These are phyloP conservation scores for Eumeta japonica DNA, from an alignment of 1,140 invertebrate species.

Conservation along the genomic window DNA sequence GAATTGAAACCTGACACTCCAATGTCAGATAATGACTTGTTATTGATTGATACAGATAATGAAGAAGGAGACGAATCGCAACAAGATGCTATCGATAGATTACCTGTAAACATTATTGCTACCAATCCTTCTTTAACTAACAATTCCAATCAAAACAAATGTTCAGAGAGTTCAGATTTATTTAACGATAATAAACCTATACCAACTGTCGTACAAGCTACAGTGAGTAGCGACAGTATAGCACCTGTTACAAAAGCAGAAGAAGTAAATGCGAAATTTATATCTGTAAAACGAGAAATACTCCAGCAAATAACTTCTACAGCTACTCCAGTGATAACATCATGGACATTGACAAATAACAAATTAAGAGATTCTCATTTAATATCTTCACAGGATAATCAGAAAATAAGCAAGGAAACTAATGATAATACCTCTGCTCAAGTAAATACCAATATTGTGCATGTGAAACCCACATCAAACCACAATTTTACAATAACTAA, in stretches of 20 bases:
- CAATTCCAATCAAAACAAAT: slow-evolving; percentile 20
- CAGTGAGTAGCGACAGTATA: slow-evolving; percentile 22
- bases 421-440: slow-evolving; percentile 44
- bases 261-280: slow-evolving; percentile 27
- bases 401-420: slow-evolving; percentile 24
- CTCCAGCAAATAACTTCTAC: slow-evolving; percentile 50
- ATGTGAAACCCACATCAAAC: slow-evolving; percentile 35
- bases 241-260: slow-evolving; percentile 11
- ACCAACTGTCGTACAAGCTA: slow-evolving; percentile 28
- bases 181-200: slow-evolving; percentile 24
- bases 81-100: slow-evolving; percentile 39
- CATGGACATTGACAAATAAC: slow-evolving; percentile 47
- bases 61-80: slow-evolving; percentile 62
- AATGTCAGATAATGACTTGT: slow-evolving; percentile 76
- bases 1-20: slow-evolving; percentile 82
- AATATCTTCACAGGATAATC: slow-evolving; percentile 31
- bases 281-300: slow-evolving; percentile 45
- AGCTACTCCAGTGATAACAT: slow-evolving; percentile 59
- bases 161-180: slow-evolving; percentile 22
- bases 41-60: slow-evolving; percentile 85
- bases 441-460: slow-evolving; percentile 47
- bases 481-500: slow-evolving; percentile 30
- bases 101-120: slow-evolving; percentile 41
- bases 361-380: slow-evolving; percentile 42
- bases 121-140: slow-evolving; percentile 32